phyloP scores from a whole-genome alignment of 2,113 vertebrate genomes.

The Aldabrachelys gigantea region DNA sequence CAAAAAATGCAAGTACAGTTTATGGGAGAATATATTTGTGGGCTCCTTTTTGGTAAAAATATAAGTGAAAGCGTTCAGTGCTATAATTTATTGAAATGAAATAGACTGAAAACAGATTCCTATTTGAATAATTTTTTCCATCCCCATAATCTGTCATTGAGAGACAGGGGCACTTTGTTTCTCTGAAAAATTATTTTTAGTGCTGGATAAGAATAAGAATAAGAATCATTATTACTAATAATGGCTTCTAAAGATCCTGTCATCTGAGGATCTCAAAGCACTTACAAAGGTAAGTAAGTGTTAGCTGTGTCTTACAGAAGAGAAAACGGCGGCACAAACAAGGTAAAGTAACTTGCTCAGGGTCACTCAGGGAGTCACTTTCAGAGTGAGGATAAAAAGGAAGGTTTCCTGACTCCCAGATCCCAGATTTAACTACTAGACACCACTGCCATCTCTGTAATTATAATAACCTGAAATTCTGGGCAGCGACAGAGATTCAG shows the following conservation, averaged over 20 bases:
- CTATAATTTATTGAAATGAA: constrained; percentile 73
- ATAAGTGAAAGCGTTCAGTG: neutral
- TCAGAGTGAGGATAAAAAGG: neutral
- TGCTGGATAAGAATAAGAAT: constrained; percentile 58
- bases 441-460: neutral
- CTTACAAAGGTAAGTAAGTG: neutral
- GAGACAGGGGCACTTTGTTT: constrained; percentile 69
- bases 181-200: constrained; percentile 73
- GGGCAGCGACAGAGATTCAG: neutral
- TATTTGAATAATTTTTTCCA: constrained; percentile 73
- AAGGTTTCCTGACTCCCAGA: neutral
- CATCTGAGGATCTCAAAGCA: neutral
- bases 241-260: constrained; percentile 45
- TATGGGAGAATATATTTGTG: constrained; percentile 10
- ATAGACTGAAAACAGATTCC: constrained; percentile 68
- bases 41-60: constrained; percentile 34
- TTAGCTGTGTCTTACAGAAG: neutral
- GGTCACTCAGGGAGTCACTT: neutral
- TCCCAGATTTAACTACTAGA: neutral
- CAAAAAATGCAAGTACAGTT: neutral
- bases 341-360: neutral
- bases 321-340: constrained; percentile 11
- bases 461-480: neutral
- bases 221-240: constrained; percentile 76
- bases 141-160: constrained; percentile 52